Conservation (phyloP, 2,888 invertebrate genomes). For the Drosophila setosimentum region DNA sequence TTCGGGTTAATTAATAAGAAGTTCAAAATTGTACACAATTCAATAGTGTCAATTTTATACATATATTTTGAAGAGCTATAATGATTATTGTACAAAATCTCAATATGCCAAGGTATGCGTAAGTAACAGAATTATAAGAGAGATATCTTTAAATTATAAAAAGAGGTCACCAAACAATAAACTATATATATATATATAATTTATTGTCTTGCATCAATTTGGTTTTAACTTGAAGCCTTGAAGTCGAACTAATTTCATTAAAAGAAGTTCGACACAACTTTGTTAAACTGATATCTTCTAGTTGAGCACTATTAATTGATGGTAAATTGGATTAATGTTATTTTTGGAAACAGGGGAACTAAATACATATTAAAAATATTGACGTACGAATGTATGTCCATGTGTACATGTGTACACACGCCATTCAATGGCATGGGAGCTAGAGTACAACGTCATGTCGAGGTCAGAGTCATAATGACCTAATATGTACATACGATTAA, state of each 20-base stretch:
- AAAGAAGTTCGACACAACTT: background rate
- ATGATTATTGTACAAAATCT: too few species aligned
- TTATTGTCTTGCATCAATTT: background rate
- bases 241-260: background rate
- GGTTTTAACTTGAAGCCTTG: background rate
- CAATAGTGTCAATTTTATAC: background rate
- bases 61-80: background rate
- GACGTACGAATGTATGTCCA: background rate
- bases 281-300: background rate
- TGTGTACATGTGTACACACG: background rate
- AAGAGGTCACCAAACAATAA: background rate
- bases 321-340: constrained; percentile 10
- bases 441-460: constrained; percentile 12
- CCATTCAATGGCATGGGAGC: constrained; percentile 14
- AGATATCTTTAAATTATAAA: background rate
- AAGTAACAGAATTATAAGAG: too few species aligned
- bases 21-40: background rate
- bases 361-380: background rate
- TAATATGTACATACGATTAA: constrained; percentile 8
- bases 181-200: background rate
- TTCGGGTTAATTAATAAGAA: background rate
- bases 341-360: background rate
- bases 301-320: constrained; percentile 4
- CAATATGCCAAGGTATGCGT: too few species aligned
- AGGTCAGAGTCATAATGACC: constrained; percentile 29